These are phyloP conservation scores for Ceyx cyanopectus DNA, from an alignment of 2,113 vertebrate genomes.

Conservation along the genomic window DNA sequence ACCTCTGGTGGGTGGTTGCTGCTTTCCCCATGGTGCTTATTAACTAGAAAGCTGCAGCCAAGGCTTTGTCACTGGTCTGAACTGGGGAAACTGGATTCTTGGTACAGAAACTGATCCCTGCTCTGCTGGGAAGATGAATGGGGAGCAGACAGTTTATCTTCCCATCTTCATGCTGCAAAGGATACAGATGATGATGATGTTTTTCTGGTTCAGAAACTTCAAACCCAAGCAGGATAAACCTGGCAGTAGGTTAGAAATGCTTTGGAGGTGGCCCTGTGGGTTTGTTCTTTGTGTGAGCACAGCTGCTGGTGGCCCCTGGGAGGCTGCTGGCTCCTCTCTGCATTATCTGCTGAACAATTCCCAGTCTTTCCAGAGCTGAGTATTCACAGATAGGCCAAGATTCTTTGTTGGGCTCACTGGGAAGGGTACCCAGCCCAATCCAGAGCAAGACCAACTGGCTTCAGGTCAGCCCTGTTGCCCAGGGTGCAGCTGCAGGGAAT, in stretches of 20 bases:
- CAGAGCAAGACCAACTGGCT: background rate
- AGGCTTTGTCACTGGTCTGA: constrained; percentile 45
- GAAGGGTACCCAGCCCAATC: background rate
- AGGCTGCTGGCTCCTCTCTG: background rate
- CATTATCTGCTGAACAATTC: background rate
- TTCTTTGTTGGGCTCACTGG: background rate
- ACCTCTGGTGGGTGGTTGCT: background rate
- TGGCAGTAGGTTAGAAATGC: background rate
- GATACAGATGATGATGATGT: background rate
- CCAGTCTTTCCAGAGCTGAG: background rate
- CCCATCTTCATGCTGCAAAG: background rate
- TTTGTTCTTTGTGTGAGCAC: background rate
- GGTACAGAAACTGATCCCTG: background rate
- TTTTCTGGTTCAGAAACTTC: background rate
- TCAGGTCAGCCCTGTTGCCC: background rate
- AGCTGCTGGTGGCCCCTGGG: background rate
- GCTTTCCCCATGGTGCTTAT: constrained; percentile 54
- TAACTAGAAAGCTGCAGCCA: constrained; percentile 57
- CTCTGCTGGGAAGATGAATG: constrained; percentile 24
- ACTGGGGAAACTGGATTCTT: constrained; percentile 26
- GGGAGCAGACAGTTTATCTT: background rate
- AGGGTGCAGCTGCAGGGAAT: background rate
- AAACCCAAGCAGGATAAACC: background rate
- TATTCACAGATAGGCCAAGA: background rate
- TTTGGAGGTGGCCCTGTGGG: background rate